These are phyloP conservation scores for Drosophila nebulosa DNA, from an alignment of 1,140 invertebrate species.

Conservation along the genomic window DNA sequence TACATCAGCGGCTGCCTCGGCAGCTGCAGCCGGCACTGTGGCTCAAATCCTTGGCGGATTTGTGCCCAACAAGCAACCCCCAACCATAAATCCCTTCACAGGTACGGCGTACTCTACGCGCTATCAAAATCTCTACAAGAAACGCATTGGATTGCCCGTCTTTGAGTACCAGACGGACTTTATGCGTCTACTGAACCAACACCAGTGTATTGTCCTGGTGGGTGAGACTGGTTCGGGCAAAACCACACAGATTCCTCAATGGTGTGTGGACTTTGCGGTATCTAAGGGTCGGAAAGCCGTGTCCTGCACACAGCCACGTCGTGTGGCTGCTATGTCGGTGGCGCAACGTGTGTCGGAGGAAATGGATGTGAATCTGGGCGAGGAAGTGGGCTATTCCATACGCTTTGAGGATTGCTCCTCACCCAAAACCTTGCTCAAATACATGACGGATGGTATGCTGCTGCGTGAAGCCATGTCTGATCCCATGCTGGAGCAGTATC, in stretches of 20 bases:
- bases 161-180: conserved; percentile 99
- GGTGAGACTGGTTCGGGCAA: conserved; percentile 96
- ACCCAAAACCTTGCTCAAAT: conserved; percentile 94
- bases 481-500: conserved; percentile 97
- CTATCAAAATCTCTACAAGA: conserved; percentile 92
- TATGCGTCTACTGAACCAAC: conserved; percentile 92
- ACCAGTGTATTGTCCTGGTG: conserved; percentile 82
- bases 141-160: conserved; percentile 95
- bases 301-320: conserved; percentile 97
- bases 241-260: conserved; percentile 96
- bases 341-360: conserved; percentile 99
- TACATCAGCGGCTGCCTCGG: conserved; percentile 62
- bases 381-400: conserved; percentile 99
- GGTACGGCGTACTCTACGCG: conserved; percentile 89
- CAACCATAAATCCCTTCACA: conserved; percentile 86
- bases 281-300: conserved; percentile 90
- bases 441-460: conserved; percentile 99
- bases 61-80: conserved; percentile 81
- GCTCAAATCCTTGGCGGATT: conserved; percentile 79
- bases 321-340: conserved; percentile 99
- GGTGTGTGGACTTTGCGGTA: conserved; percentile 95
- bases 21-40: conserved; percentile 63
- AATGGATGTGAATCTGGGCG: conserved; percentile 97
- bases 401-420: conserved; percentile 99
- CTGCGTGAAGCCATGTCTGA: conserved; percentile 99